Base-by-base conservation (phyloP, 2,113 vertebrate species). In the Chaetodon auriga region DNA sequence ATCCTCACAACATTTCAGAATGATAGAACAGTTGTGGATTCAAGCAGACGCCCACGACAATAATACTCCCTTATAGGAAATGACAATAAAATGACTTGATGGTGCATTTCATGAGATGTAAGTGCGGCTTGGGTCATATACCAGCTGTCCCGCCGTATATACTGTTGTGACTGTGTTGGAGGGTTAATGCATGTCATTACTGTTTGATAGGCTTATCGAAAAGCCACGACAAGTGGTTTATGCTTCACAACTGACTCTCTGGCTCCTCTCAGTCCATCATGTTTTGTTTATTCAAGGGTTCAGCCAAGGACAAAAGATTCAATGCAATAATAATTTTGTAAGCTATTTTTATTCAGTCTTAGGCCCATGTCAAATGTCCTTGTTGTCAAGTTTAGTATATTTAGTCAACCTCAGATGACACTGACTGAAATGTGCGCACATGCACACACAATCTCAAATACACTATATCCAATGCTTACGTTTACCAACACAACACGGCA, bases 111-210 rank as follows among this genome's bases (percentile, higher is more conserved):
- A 68, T 73, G 74, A 74, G 69, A 76, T 80, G 60, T 46, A 65
- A 80, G 70, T 68, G 30, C 63, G 78, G 68, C 53, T 36, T 18
- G 61, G 73, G 64, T 78, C 43, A 68, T 86, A 68, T 68, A 85
- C 35, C 10, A 60, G 51, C 41, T 69, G 49, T 73, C 55, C 68
- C 0, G 2, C 12, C 46, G 25, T 43, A 46, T 65, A 48, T 60
- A 73, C 65, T 75, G 60, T 36, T 62, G 60, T 55, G 36, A 68
- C 74, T 72, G 15, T 46, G 51, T 82, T 81, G 65, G 53, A 71
- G 55, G 80, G 69, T 85, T 89, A 80, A 89, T 84, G 72, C 62
- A 89, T 88, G 80, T 86, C 83, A 86, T 86, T 85, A 83, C 74
- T 36, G 43, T 70, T 83, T 87, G 61, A 89, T 74, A 77, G 73